Evolutionary conservation across 2,888 invertebrate species (phyloP).

Genomic region (Alentia gelatinosa): DNA sequence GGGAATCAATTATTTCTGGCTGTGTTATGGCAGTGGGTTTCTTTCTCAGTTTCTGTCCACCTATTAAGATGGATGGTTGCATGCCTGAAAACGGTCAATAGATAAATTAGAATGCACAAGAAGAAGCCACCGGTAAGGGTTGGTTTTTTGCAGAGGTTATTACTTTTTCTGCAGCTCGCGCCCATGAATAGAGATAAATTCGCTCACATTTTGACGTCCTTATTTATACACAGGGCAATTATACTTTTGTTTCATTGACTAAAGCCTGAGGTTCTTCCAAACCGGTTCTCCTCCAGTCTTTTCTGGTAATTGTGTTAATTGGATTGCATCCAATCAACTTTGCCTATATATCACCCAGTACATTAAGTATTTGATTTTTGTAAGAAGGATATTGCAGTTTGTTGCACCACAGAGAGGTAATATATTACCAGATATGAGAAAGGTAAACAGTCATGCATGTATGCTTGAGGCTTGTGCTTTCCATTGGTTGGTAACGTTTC

Average conservation of each 20-base stretch:
- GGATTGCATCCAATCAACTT: not conserved
- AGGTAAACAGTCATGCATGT: too few species aligned
- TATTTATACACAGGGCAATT: not conserved
- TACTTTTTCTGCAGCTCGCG: too few species aligned
- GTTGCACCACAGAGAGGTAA: too few species aligned
- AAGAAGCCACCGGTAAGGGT: too few species aligned
- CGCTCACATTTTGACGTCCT: not conserved
- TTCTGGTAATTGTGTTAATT: not conserved
- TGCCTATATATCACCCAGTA: not conserved
- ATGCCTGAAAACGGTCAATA: not conserved
- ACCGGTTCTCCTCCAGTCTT: not conserved
- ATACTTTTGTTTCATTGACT: not conserved
- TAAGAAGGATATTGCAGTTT: slow-evolving; percentile 1
- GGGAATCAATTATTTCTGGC: not conserved
- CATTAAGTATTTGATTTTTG: not conserved
- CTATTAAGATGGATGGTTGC: not conserved
- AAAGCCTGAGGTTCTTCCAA: not conserved
- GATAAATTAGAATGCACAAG: slow-evolving; percentile 6
- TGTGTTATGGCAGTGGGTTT: not conserved
- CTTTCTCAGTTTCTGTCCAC: not conserved
- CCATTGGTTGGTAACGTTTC: too few species aligned
- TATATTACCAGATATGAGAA: too few species aligned
- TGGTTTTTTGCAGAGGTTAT: too few species aligned
- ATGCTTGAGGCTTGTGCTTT: too few species aligned
- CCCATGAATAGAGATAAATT: too few species aligned